Evolutionary conservation across 2,113 vertebrate species (phyloP).

Genomic region (Chunga burmeisteri): DNA sequence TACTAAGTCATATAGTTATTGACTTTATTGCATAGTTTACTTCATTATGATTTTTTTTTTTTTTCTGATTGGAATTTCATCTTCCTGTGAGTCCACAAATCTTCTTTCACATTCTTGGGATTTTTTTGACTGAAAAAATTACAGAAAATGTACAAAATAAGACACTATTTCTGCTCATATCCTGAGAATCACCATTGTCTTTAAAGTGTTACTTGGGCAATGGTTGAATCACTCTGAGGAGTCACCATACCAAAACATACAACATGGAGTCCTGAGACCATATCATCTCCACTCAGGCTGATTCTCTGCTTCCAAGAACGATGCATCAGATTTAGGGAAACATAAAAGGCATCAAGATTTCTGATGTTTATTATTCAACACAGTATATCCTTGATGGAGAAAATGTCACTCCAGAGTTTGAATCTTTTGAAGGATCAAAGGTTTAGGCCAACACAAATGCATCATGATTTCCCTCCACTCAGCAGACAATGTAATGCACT

Average conservation of each 20-base stretch:
- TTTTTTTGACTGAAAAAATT: background rate
- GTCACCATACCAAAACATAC: background rate
- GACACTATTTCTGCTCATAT: background rate
- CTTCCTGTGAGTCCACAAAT: background rate
- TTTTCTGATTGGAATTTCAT: background rate
- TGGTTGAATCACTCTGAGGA: background rate
- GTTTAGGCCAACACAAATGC: background rate
- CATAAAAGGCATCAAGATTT: background rate
- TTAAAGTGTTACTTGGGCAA: fast-evolving
- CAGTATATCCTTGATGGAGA: background rate
- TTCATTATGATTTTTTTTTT: background rate
- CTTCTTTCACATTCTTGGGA: background rate
- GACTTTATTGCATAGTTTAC: background rate
- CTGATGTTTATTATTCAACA: background rate
- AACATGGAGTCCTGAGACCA: background rate
- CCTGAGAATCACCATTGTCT: background rate
- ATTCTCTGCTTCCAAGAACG: background rate
- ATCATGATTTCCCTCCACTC: background rate
- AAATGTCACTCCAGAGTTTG: background rate
- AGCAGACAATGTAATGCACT: fast-evolving
- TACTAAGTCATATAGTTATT: conserved; percentile 19
- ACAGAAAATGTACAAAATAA: background rate
- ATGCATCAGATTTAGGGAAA: background rate
- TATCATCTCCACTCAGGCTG: background rate
- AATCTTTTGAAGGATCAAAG: background rate